A percentile compares a stretch with the other conserved stretches of the same genome.
phyloP scores from a whole-genome alignment of 2,888 invertebrate genomes.

The Lucinisca nassula region DNA sequence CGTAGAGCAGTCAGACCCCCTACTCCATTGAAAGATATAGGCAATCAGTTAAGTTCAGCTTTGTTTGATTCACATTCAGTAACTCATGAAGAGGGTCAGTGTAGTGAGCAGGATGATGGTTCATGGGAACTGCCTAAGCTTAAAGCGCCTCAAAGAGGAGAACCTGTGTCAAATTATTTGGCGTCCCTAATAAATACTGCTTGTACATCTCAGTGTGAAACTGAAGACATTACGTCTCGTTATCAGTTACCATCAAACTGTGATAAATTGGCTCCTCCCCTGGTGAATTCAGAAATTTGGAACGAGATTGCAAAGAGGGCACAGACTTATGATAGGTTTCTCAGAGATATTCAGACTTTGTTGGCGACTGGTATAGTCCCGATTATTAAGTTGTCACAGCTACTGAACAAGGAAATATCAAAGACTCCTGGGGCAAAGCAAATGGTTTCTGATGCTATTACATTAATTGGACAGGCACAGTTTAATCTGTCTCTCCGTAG shows the following conservation, averaged over 20 bases:
- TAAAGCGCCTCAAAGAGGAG: neutral
- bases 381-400: neutral
- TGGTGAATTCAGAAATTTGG: slow-evolving; percentile 4
- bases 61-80: too few relatives aligned
- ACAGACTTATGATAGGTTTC: neutral
- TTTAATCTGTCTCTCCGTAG: neutral
- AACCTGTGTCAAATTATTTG: neutral
- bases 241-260: neutral
- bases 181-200: neutral
- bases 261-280: too few relatives aligned
- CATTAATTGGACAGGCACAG: neutral
- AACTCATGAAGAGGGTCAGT: too few relatives aligned
- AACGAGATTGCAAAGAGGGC: neutral
- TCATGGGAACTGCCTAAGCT: neutral
- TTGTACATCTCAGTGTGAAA: neutral
- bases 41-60: too few relatives aligned
- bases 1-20: too few relatives aligned
- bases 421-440: neutral
- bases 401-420: neutral
- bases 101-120: neutral
- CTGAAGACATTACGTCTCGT: neutral
- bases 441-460: neutral
- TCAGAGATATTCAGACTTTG: neutral
- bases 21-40: too few relatives aligned
- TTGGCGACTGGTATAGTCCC: neutral